Evolutionary conservation across 1,140 invertebrate genomes (phyloP).

Genomic region (Gryllus bimaculatus): DNA sequence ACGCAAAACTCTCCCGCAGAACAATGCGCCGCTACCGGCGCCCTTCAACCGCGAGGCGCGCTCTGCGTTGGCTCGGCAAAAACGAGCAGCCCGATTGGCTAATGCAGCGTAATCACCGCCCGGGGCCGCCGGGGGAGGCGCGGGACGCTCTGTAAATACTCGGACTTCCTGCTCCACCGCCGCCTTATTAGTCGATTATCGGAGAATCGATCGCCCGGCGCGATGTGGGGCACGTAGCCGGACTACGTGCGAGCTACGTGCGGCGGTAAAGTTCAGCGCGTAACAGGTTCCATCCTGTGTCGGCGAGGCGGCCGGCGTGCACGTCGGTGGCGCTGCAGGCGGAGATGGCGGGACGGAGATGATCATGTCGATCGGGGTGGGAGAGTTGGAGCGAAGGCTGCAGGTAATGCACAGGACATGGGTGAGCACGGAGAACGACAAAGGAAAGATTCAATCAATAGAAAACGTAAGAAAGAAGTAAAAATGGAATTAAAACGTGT

Average conservation of each 20-base stretch:
- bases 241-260: background rate
- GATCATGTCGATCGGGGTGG: background rate
- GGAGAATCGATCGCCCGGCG: background rate
- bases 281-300: background rate
- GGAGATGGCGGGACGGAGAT: background rate
- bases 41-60: too few relatives aligned
- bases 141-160: background rate
- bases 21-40: too few relatives aligned
- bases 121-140: too few relatives aligned
- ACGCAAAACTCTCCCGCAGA: too few relatives aligned
- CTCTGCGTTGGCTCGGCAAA: background rate
- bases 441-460: too few relatives aligned
- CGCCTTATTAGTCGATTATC: background rate
- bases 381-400: background rate
- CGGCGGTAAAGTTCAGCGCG: background rate
- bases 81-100: background rate
- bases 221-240: background rate
- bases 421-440: too few relatives aligned
- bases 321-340: too few relatives aligned
- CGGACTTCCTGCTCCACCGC: background rate
- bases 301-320: too few relatives aligned
- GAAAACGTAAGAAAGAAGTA: too few relatives aligned
- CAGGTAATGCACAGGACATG: too few relatives aligned
- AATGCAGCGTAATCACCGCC: background rate
- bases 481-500: too few relatives aligned